These are phyloP conservation scores for Drosophila kuntzei DNA, from an alignment of 2,888 invertebrate genomes.

Conservation along the genomic window DNA sequence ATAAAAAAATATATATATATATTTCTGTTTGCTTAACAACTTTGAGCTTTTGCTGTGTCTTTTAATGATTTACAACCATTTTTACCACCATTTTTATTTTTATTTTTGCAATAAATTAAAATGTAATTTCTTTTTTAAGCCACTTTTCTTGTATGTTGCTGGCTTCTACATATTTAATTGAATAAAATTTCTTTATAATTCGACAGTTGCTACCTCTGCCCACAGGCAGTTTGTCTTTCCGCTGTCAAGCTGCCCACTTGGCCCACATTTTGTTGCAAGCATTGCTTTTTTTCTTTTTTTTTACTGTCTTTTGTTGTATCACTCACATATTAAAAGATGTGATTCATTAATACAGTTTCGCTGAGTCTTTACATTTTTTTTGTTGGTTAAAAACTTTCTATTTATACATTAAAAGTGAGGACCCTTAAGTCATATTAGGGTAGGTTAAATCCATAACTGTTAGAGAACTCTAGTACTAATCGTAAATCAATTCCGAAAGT, in stretches of 20 bases:
- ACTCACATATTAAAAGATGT: conserved; percentile 27
- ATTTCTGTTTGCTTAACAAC: too few species aligned
- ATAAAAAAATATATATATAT: too few species aligned
- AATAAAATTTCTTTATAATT: conserved; percentile 9
- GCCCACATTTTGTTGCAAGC: conserved; percentile 38
- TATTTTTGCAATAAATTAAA: neutral
- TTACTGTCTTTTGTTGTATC: neutral
- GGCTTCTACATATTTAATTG: conserved; percentile 1
- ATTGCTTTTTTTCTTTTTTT: conserved; percentile 18
- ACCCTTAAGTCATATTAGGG: neutral
- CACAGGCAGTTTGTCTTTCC: conserved; percentile 8
- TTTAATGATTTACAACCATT: neutral
- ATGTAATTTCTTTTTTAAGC: neutral
- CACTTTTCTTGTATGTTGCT: conserved; percentile 2
- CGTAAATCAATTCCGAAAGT: neutral
- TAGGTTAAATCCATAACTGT: neutral
- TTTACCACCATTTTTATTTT: neutral
- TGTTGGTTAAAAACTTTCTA: conserved; percentile 34
- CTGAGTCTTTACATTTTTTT: neutral
- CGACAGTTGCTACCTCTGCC: conserved; percentile 12
- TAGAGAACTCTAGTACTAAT: neutral
- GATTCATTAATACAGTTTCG: conserved; percentile 35
- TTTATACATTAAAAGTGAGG: neutral
- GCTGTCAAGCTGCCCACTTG: conserved; percentile 49
- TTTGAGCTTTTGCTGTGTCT: neutral